Conservation (phyloP, 2,797 vertebrate species). For the Gymnoscopelus braueri region DNA sequence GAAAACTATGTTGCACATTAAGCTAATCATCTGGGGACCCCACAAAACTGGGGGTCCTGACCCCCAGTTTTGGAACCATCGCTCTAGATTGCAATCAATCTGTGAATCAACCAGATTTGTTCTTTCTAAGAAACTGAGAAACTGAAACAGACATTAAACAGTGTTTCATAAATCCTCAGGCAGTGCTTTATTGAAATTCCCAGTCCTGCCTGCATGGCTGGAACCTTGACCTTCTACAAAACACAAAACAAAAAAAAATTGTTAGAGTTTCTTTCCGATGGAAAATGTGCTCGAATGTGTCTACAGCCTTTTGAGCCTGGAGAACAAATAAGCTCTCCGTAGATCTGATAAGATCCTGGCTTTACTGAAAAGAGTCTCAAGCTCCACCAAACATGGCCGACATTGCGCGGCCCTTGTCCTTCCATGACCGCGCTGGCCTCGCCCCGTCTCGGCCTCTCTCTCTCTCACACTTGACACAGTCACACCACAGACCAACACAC, state of each 20-base stretch:
- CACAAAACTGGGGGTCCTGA: too few species aligned
- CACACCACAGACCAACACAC: constrained; percentile 21
- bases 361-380: constrained; percentile 57
- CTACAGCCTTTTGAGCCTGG: constrained; percentile 60
- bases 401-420: constrained; percentile 66
- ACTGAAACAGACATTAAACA: constrained; percentile 9
- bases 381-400: constrained; percentile 56
- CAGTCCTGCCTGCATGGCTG: constrained; percentile 3
- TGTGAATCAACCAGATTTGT: too few species aligned
- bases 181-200: constrained; percentile 27
- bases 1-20: too few species aligned
- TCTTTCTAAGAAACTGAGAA: too few species aligned
- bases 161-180: constrained; percentile 29
- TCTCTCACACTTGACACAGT: constrained; percentile 35
- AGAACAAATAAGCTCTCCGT: constrained; percentile 72
- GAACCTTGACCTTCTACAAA: constrained; percentile 49
- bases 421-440: constrained; percentile 62
- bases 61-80: too few species aligned
- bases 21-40: too few species aligned
- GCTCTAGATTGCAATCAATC: too few species aligned
- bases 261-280: constrained; percentile 28
- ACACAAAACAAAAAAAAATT: constrained; percentile 9
- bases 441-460: constrained; percentile 41
- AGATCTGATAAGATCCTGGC: constrained; percentile 74
- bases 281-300: constrained; percentile 59